These are phyloP conservation scores for Phalanger gymnotis DNA, from an alignment of 2,797 vertebrate species.

Conservation along the genomic window DNA sequence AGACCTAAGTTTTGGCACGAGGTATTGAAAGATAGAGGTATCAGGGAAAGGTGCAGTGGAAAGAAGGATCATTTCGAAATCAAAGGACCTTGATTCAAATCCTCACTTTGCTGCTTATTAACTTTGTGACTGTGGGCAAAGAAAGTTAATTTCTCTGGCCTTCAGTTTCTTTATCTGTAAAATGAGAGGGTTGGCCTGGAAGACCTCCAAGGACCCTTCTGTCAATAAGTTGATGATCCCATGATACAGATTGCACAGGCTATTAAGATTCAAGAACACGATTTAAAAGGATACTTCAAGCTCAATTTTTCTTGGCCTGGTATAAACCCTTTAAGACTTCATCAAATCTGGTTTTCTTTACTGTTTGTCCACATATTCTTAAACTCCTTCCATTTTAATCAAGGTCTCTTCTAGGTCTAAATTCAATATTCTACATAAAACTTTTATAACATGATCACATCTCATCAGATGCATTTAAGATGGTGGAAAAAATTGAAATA, in stretches of 20 bases:
- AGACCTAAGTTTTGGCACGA: neutral
- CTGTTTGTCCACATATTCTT: neutral
- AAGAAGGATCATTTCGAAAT: neutral
- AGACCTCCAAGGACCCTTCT: neutral
- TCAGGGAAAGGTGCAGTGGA: neutral
- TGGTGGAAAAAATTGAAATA: neutral
- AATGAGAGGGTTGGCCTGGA: neutral
- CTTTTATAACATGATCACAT: neutral
- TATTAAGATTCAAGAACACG: neutral
- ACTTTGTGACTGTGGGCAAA: neutral
- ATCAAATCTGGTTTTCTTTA: neutral
- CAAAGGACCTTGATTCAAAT: neutral
- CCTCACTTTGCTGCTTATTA: neutral
- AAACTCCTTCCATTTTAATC: neutral
- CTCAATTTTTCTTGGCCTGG: neutral
- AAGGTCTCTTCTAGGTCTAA: neutral
- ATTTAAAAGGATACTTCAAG: neutral
- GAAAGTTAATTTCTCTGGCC: neutral
- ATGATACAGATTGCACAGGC: neutral
- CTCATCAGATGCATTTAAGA: neutral
- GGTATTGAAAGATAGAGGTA: neutral
- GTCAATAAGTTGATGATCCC: neutral
- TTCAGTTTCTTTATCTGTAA: neutral
- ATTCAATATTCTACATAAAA: neutral
- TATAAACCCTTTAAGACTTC: neutral